Base-by-base conservation (phyloP, 2,113 vertebrate genomes). In the Paralichthys olivaceus region DNA sequence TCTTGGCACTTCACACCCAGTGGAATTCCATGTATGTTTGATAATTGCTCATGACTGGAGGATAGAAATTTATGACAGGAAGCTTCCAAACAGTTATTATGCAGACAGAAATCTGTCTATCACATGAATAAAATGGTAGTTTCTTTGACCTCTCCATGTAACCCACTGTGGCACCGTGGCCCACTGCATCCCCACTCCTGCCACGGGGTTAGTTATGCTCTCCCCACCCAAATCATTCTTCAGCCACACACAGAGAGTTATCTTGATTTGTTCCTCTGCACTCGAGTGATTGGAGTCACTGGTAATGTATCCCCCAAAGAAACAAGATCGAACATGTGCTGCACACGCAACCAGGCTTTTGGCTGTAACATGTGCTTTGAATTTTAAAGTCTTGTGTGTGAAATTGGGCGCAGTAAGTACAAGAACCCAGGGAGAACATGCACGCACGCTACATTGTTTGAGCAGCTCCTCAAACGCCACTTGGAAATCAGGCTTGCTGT, bases 371-470 rank as follows among this genome's bases (percentile, higher is more conserved):
- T 73, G 2, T 88, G 89, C 63, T 81, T 51, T 17, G 4, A 11
- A 77, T 90, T n/a, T 88, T 81, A 82, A 80, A 26, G 12, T 19
- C 34, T 66, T 61, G 45, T 82, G 64, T 79, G 61, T 71, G 72
- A 87, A 87, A 79, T 34, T 4, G 43, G 61, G 40, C 72, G 58
- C 75, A 73, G 51, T 32, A 47, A 70, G 58, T 68, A 43, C 29
- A 58, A 32, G 60, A 81, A 68, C 66, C 26, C 26, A 20, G 54
- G 67, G 43, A 77, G 77, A 86, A 55, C 65, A 15, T 58, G 72
- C 28, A 84, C 64, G 75, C 80, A 84, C 58, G 61, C 72, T 25
- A 80, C 70, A 86, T 78, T 60, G 47, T 58, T 78, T 65, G 56
- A 34, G 34, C 19, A 55, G 66, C 40, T 62, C 47, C 67, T 66